Conservation (phyloP, 2,113 vertebrate species). For the Daphoenositta chrysoptera region DNA sequence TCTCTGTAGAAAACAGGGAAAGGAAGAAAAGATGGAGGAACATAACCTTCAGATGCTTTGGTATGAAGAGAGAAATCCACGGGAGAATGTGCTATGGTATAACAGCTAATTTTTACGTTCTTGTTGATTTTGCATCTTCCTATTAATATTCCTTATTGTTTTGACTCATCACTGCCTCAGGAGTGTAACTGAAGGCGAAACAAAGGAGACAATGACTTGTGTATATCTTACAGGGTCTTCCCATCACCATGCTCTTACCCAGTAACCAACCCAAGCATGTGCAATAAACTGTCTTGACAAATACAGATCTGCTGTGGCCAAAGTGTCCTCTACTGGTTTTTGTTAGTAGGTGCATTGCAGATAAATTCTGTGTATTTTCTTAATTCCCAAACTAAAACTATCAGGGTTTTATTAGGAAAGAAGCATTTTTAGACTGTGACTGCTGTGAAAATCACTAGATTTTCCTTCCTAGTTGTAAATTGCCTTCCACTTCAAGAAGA, state of each 20-base stretch:
- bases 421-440: neutral
- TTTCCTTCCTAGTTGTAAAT: neutral
- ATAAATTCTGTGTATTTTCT: neutral
- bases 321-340: neutral
- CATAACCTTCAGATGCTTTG: neutral
- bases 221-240: neutral
- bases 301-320: neutral
- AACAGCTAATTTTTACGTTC: neutral
- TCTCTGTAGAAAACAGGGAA: neutral
- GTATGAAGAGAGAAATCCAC: neutral
- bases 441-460: neutral
- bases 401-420: neutral
- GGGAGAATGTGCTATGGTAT: neutral
- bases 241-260: neutral
- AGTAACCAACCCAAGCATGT: neutral
- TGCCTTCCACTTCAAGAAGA: neutral
- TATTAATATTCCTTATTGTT: neutral
- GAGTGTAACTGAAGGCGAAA: neutral
- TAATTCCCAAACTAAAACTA: neutral
- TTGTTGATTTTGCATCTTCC: neutral
- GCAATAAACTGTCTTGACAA: neutral
- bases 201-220: neutral
- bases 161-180: neutral
- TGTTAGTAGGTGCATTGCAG: neutral
- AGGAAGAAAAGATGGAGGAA: neutral